These are phyloP conservation scores for Tolypeutes matacus DNA, from an alignment of 2,797 vertebrate genomes.

Conservation along the genomic window DNA sequence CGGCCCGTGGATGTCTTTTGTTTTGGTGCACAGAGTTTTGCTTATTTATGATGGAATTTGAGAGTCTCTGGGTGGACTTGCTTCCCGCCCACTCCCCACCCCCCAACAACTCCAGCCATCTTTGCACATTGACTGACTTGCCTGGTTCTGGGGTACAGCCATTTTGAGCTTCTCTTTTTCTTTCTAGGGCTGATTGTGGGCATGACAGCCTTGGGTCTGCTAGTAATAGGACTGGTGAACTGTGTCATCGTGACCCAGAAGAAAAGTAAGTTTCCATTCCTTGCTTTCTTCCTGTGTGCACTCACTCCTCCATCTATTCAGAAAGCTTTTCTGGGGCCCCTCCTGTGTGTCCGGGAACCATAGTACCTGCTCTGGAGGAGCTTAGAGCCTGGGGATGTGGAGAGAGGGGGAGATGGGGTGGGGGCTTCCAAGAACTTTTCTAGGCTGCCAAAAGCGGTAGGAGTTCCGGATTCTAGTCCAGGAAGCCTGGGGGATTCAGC, in stretches of 20 bases:
- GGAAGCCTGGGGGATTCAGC: neutral
- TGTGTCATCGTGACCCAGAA: conserved; percentile 77
- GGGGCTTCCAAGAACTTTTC: too few species aligned
- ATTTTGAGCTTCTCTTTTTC: neutral
- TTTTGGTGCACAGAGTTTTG: neutral
- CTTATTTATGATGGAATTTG: neutral
- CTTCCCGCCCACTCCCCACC: neutral
- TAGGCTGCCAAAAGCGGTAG: neutral
- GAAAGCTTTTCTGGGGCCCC: neutral
- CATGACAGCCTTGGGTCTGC: conserved; percentile 65
- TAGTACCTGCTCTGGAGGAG: neutral
- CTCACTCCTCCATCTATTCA: neutral
- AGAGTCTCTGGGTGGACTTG: neutral
- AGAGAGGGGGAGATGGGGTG: too few species aligned
- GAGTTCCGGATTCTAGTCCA: neutral
- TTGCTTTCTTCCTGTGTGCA: neutral
- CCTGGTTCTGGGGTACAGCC: neutral
- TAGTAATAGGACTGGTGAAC: conserved; percentile 71
- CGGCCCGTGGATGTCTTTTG: neutral
- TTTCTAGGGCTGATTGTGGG: conserved; percentile 81
- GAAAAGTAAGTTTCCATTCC: conserved; percentile 82
- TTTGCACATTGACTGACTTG: neutral
- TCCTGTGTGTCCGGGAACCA: too few species aligned
- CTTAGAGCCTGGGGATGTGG: too few species aligned
- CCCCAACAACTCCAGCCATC: neutral